These are phyloP conservation scores for Mesitornis unicolor DNA, from an alignment of 2,113 vertebrate species.

Conservation along the genomic window DNA sequence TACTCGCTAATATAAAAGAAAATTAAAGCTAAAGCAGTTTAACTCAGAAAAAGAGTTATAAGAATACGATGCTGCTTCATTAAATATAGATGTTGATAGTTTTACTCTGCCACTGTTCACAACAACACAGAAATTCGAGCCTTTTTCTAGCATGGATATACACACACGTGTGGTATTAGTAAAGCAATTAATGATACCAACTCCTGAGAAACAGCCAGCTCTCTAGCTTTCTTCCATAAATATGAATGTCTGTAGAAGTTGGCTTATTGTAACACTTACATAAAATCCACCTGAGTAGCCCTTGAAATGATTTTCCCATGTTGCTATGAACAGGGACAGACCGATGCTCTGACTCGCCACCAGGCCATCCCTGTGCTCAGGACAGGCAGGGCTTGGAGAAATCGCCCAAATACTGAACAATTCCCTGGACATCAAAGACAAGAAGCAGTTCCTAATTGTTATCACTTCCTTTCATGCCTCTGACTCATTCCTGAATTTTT, in stretches of 20 bases:
- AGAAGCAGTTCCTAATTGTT: not conserved
- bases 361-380: rapidly evolving
- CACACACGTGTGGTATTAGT: rapidly evolving
- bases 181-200: not conserved
- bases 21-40: not conserved
- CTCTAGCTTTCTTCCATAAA: not conserved
- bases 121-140: not conserved
- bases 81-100: not conserved
- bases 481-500: not conserved
- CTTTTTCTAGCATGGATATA: not conserved
- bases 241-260: not conserved
- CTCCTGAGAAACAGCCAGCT: not conserved
- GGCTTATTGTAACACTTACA: not conserved
- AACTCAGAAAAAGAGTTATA: not conserved
- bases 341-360: not conserved
- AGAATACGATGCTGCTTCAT: not conserved
- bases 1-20: rapidly evolving
- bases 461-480: not conserved
- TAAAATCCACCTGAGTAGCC: not conserved
- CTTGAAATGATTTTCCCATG: not conserved
- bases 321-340: not conserved
- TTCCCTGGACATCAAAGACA: not conserved
- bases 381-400: not conserved
- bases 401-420: not conserved
- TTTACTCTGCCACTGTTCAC: not conserved